Conservation (phyloP, 2,888 invertebrate species). For the Heliconius ethilla region DNA sequence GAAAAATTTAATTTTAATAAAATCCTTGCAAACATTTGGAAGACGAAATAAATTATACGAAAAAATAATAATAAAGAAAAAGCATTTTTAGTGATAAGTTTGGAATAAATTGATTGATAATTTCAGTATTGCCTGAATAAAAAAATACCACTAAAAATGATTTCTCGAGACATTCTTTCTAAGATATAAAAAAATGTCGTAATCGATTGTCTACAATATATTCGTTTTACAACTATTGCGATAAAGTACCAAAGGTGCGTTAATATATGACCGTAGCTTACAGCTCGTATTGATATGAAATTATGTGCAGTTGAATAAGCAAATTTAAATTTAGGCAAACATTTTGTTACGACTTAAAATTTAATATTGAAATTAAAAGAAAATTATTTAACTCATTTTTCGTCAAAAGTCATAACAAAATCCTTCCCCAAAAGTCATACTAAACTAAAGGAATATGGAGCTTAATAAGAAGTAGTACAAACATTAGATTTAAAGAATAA, state of each 20-base stretch:
- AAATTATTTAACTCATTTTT: not conserved
- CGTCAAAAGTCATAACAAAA: constrained; percentile 16
- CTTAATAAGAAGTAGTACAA: constrained; percentile 59
- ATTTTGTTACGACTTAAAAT: constrained; percentile 19
- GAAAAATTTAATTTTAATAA: constrained; percentile 26
- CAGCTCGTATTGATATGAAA: constrained; percentile 57
- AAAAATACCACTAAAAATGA: constrained; percentile 12
- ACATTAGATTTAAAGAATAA: constrained; percentile 64
- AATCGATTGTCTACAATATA: constrained; percentile 45
- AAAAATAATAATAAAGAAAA: not conserved
- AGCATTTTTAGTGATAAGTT: constrained; percentile 4
- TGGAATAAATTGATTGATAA: not conserved
- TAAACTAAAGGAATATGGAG: constrained; percentile 55
- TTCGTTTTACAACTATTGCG: constrained; percentile 40
- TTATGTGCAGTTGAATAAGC: constrained; percentile 51
- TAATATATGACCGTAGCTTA: constrained; percentile 45
- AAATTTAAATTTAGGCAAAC: constrained; percentile 27
- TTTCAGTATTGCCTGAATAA: not conserved
- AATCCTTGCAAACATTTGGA: constrained; percentile 23
- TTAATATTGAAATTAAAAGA: not conserved
- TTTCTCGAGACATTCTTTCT: constrained; percentile 20
- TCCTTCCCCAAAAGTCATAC: constrained; percentile 21
- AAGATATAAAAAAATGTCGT: constrained; percentile 40
- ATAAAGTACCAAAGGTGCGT: constrained; percentile 60
- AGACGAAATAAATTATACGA: constrained; percentile 22